These are phyloP conservation scores for Falco cherrug DNA, from an alignment of 2,797 vertebrate genomes.

Conservation along the genomic window DNA sequence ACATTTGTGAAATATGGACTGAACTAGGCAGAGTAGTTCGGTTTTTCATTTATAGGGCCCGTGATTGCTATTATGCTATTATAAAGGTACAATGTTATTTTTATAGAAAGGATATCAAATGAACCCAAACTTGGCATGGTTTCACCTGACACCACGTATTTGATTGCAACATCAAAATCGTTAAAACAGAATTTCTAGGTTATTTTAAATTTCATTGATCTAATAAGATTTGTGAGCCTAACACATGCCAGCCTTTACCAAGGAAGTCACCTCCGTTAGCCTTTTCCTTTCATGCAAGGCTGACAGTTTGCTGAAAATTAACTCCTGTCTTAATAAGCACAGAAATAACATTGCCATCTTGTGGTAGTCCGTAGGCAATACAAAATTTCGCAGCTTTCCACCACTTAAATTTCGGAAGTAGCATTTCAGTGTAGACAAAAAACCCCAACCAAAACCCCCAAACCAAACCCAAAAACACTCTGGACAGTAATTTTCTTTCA, in stretches of 20 bases:
- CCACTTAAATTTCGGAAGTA: background rate
- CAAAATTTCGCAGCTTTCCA: background rate
- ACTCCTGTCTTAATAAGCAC: background rate
- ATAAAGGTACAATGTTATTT: background rate
- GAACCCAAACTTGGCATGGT: background rate
- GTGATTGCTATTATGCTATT: background rate
- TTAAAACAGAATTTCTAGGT: background rate
- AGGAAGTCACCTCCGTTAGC: background rate
- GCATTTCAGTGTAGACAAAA: background rate
- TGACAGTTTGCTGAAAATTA: background rate
- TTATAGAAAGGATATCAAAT: background rate
- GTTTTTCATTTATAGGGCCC: background rate
- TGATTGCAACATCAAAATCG: background rate
- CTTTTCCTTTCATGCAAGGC: background rate
- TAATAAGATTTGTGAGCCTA: background rate
- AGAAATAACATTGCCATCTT: conserved; percentile 42
- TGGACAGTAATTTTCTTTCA: background rate
- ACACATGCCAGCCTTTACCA: background rate
- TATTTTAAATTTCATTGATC: background rate
- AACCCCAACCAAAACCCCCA: background rate
- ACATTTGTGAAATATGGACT: background rate
- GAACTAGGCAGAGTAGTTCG: background rate
- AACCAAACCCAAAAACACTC: background rate
- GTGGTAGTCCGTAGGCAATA: background rate
- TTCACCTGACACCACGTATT: background rate